Evolutionary conservation across 2,113 vertebrate species (phyloP).

Genomic region (Coregonus clupeaformis): DNA sequence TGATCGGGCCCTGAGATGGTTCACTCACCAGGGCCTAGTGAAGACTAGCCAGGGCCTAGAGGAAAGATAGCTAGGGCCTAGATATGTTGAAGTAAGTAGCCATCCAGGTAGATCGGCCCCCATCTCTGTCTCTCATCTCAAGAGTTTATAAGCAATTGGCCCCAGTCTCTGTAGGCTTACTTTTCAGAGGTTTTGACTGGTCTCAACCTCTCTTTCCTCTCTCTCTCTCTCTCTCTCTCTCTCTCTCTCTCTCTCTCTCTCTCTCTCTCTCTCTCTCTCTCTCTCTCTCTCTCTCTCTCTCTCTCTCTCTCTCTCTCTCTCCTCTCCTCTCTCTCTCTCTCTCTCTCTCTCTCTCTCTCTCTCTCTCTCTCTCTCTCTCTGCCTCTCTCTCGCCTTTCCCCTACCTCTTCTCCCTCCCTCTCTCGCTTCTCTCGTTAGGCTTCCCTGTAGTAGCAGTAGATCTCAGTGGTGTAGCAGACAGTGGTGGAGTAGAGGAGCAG

Average conservation of each 20-base stretch:
- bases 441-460: conserved; percentile 31
- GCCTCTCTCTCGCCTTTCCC: background rate
- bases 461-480: conserved; percentile 21
- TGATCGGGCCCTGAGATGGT: no score
- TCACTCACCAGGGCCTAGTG: no score
- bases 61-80: no score
- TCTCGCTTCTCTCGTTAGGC: conserved; percentile 7
- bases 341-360: background rate
- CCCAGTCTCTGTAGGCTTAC: background rate
- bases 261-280: no score
- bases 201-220: background rate
- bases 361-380: background rate
- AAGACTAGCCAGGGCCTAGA: no score
- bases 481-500: conserved; percentile 26
- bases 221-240: no score
- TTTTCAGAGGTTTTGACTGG: background rate
- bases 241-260: no score
- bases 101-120: background rate
- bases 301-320: no score
- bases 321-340: no score
- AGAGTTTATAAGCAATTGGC: background rate
- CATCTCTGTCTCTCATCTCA: background rate
- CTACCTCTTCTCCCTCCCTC: background rate
- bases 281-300: no score
- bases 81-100: no score